phyloP scores from a whole-genome alignment of 53 echinoderm and acorn worm genomes.

The Actinopyga echinites region DNA sequence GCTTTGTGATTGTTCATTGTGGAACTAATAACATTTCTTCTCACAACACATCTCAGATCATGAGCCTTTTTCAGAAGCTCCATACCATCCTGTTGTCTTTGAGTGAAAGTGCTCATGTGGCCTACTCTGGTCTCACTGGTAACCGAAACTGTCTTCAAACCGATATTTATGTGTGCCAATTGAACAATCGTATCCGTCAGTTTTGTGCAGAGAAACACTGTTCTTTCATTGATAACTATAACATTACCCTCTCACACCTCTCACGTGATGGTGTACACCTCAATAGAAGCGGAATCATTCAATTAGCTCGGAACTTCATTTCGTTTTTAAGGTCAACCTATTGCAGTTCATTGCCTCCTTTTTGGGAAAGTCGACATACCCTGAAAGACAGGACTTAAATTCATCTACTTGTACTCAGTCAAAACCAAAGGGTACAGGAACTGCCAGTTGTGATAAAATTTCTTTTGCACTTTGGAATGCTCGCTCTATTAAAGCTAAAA shows the following conservation, averaged over 20 bases:
- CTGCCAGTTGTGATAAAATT: no score
- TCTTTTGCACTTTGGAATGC: conserved; percentile 41
- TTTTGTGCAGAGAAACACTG: not conserved
- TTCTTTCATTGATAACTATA: not conserved
- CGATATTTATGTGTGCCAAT: not conserved
- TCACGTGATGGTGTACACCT: not conserved
- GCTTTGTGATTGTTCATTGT: not conserved
- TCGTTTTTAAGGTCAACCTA: not conserved
- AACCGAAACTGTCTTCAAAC: not conserved
- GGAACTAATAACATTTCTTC: not conserved
- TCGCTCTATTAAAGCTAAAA: conserved; percentile 29
- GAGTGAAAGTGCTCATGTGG: not conserved
- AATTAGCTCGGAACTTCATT: conserved; percentile 1
- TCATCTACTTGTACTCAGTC: no score
- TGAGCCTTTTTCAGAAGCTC: not conserved
- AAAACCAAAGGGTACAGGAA: no score
- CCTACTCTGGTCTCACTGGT: conserved; percentile 1
- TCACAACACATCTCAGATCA: not conserved
- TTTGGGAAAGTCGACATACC: no score
- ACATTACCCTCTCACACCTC: not conserved
- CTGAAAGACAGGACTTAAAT: no score
- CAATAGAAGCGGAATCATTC: not conserved
- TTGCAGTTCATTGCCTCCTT: no score
- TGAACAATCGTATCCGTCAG: not conserved
- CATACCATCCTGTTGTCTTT: not conserved